These are phyloP conservation scores for Caenorhabditis auriculariae DNA, from an alignment of 2,888 invertebrate genomes.

Conservation along the genomic window DNA sequence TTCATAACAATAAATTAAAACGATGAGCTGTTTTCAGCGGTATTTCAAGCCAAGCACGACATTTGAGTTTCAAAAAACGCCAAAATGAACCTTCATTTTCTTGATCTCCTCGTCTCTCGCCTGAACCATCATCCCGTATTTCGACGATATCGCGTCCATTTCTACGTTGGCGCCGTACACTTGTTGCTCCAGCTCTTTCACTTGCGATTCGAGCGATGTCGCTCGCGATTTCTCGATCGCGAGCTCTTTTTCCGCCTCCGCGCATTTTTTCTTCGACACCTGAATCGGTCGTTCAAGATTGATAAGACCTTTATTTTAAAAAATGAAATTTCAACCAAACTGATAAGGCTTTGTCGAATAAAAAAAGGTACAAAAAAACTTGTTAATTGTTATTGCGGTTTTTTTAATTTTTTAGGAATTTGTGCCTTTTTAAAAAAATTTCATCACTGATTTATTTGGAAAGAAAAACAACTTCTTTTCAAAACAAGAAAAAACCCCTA, in stretches of 20 bases:
- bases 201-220: slow-evolving; percentile 16
- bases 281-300: too few species aligned
- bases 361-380: background rate
- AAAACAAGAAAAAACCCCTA: background rate
- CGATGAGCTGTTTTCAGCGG: too few species aligned
- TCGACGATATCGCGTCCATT: slow-evolving; percentile 42
- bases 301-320: too few species aligned
- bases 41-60: background rate
- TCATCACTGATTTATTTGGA: too few species aligned
- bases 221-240: slow-evolving; percentile 27
- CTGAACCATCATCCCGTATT: slow-evolving; percentile 40
- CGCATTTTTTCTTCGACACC: slow-evolving; percentile 47
- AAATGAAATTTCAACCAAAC: background rate
- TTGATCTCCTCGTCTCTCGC: slow-evolving; percentile 51
- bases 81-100: slow-evolving; percentile 39
- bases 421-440: too few species aligned
- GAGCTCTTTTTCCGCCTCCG: slow-evolving; percentile 46
- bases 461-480: background rate
- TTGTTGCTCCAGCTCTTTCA: slow-evolving; percentile 38
- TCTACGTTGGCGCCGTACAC: slow-evolving; percentile 43
- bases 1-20: too few species aligned
- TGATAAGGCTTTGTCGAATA: background rate
- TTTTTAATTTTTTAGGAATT: too few species aligned
- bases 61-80: too few species aligned
- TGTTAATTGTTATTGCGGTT: background rate